Evolutionary conservation across 2,797 vertebrate genomes (phyloP).

Genomic region (Girardinus metallicus): DNA sequence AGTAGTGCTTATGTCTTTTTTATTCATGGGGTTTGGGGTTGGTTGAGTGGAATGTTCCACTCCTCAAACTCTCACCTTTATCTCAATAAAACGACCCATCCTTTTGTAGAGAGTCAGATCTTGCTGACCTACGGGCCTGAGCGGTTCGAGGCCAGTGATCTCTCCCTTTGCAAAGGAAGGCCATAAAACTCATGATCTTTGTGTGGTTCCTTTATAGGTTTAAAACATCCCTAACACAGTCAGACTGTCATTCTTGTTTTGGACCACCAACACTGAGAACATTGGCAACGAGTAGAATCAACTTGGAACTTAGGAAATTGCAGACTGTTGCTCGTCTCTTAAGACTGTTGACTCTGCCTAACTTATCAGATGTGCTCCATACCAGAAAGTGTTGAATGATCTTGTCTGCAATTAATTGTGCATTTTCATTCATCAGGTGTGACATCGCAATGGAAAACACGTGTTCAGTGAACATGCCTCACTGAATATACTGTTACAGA

Average conservation of each 20-base stretch:
- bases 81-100: too few species aligned
- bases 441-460: conserved; percentile 30
- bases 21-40: too few species aligned
- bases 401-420: conserved; percentile 39
- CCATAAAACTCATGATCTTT: too few species aligned
- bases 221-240: too few species aligned
- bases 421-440: conserved; percentile 47
- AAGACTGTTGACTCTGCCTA: conserved; percentile 31
- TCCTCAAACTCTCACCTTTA: too few species aligned
- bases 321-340: conserved; percentile 27
- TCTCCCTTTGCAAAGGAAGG: too few species aligned
- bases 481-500: background rate
- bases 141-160: too few species aligned
- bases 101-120: too few species aligned
- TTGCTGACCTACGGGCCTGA: too few species aligned
- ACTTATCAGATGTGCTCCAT: conserved; percentile 29
- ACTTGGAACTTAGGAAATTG: conserved; percentile 44
- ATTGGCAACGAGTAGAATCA: conserved; percentile 38
- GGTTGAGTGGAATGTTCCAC: too few species aligned
- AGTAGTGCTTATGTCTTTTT: too few species aligned
- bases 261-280: conserved; percentile 56
- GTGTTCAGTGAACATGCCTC: background rate
- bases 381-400: conserved; percentile 15
- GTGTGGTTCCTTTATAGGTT: too few species aligned
- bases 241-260: conserved; percentile 42